phyloP scores from a whole-genome alignment of 2,888 invertebrate genomes.

The Ptilodon capucinus region DNA sequence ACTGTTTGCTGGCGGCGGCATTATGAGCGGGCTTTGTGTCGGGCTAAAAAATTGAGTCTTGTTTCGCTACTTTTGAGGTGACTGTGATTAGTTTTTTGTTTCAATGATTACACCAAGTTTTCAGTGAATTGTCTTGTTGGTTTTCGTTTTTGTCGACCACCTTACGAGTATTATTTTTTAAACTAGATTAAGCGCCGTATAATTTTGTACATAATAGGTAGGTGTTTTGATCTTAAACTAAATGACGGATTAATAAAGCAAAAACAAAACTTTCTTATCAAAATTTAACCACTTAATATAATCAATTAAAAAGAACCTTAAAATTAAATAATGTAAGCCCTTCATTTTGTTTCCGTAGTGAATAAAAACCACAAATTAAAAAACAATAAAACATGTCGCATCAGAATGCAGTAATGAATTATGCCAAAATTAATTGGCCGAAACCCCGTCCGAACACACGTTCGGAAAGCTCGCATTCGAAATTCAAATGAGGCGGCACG shows the following conservation, averaged over 20 bases:
- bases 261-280: too few species aligned
- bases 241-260: too few species aligned
- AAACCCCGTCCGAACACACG: conserved; percentile 78
- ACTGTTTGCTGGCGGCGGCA: conserved; percentile 65
- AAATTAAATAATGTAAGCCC: neutral
- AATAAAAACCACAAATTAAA: conserved; percentile 59
- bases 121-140: conserved; percentile 2
- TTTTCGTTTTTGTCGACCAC: neutral
- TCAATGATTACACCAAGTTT: too few species aligned
- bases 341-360: conserved; percentile 16
- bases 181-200: too few species aligned
- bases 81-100: conserved; percentile 51
- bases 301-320: neutral
- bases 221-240: too few species aligned
- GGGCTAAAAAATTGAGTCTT: conserved; percentile 54
- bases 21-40: conserved; percentile 58
- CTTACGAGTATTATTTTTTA: too few species aligned
- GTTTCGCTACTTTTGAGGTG: conserved; percentile 46
- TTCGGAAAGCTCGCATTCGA: conserved; percentile 77
- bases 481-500: conserved; percentile 81
- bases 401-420: conserved; percentile 66
- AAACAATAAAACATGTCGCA: conserved; percentile 63
- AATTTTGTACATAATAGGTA: too few species aligned
- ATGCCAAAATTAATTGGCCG: conserved; percentile 79
- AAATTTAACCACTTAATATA: too few species aligned